A percentile compares a stretch with the other conserved stretches of the same genome.
These are phyloP conservation scores for Achatina immaculata DNA, from an alignment of 1,140 invertebrate species.

Conservation along the genomic window DNA sequence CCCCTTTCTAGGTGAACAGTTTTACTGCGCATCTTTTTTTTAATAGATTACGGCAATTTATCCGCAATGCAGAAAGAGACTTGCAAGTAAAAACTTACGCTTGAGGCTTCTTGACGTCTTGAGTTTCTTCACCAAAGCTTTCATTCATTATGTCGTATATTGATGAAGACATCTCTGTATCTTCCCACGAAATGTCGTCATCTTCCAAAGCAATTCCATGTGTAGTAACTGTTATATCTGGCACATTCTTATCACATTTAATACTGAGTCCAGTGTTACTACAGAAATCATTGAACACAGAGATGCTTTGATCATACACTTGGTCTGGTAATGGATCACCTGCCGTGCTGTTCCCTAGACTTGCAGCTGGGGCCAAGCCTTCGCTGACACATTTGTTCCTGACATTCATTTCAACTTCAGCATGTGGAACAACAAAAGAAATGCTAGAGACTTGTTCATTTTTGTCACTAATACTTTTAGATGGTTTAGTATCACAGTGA, in stretches of 20 bases:
- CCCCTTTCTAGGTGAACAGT: no score
- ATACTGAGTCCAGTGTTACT: no score
- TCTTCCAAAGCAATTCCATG: no score
- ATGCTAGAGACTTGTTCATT: not conserved
- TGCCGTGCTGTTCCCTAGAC: no score
- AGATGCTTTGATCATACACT: no score
- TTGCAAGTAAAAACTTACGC: not conserved
- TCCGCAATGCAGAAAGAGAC: no score
- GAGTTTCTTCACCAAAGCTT: conserved; percentile 10
- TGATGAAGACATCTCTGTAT: conserved; percentile 17
- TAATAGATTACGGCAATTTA: no score
- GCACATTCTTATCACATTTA: not conserved
- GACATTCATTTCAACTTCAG: not conserved
- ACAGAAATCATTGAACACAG: no score
- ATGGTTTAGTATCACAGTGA: not conserved
- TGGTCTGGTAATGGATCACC: no score
- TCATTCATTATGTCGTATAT: conserved; percentile 4
- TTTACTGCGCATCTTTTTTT: no score
- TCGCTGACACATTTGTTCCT: not conserved
- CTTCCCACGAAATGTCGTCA: not conserved
- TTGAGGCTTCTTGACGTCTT: not conserved
- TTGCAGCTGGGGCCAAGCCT: no score
- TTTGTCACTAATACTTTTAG: not conserved
- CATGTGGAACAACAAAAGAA: not conserved
- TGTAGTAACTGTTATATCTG: no score